Base-by-base conservation (phyloP, 1,140 invertebrate species). In the Phortica variegata region DNA sequence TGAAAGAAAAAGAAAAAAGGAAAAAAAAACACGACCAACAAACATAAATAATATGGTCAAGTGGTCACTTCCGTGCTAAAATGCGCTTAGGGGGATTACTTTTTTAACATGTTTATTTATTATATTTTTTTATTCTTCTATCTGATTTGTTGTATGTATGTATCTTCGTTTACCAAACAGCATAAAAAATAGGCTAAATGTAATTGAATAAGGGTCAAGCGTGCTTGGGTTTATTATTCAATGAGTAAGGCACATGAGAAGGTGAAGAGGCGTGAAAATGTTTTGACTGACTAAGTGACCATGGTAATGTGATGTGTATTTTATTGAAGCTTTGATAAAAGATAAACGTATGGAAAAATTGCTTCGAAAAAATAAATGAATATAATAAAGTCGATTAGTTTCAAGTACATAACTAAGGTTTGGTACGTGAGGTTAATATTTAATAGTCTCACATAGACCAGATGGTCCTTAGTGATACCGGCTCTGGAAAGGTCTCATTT, bases 41-140 rank as follows among this genome's bases (percentile, higher is more conserved):
- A 46, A 53, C 45, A 38, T 49, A 48, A 49, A 43, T 54, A 58
- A 60, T 52, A 54, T 55, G 58, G 58, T 61, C 62, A 61, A 66
- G 49, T 66, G 48, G 46, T 57, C 51, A 59, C 38, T 47, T 65
- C 55, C 61, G 52, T 54, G 45, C 23, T 47, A 41, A 60, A 56
- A 50, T 15, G 36, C 32, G 38, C 62, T 53, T 43, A 9, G 26
- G 59, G 62, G 44, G 33, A 48, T 26, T 5, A 34, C 31, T 21
- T 38, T 31, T 0, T 26, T 36, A 15, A 29, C 33, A 47, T 45
- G 29, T 36, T 32, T 47, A 61, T 57, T 53, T 45, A 8, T 54
- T 32, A 47, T 59, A 37, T 46, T 42, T n/a, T 34, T 34, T 34
- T 34, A 8, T 34, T 34, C 13, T 34, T 34, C 13, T 15, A 8